These are phyloP conservation scores for Bufo gargarizans DNA, from an alignment of 2,113 vertebrate species.

Conservation along the genomic window DNA sequence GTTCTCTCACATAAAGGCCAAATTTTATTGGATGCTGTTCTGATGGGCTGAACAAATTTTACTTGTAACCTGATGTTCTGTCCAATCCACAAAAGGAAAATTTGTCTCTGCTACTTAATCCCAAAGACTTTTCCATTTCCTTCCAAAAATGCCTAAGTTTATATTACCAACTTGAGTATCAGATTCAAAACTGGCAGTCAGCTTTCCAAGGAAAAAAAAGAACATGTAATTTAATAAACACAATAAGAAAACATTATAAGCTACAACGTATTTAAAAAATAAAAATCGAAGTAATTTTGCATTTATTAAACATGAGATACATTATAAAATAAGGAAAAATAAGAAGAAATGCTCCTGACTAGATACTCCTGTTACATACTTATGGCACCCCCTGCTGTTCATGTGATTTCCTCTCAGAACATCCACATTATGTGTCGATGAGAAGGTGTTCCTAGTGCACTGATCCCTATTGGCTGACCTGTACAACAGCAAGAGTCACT, in stretches of 20 bases:
- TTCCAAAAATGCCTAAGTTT: constrained; percentile 21
- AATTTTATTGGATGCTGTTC: constrained; percentile 31
- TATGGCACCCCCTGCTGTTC: no score
- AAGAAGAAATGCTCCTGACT: no score
- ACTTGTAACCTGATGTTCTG: constrained; percentile 27
- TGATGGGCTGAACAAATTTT: constrained; percentile 15
- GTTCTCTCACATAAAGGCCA: constrained; percentile 3
- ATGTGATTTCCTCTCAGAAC: no score
- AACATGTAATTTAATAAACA: constrained; percentile 1
- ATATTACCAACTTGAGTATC: constrained; percentile 42
- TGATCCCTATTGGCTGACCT: no score
- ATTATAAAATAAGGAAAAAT: no score
- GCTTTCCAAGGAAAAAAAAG: neutral
- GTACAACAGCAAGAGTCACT: no score
- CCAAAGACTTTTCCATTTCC: constrained; percentile 50
- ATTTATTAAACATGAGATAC: no score
- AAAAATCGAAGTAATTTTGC: no score
- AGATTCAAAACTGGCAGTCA: constrained; percentile 25
- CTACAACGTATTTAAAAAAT: no score
- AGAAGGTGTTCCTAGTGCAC: no score
- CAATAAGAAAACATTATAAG: neutral
- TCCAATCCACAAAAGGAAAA: constrained; percentile 47
- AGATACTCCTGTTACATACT: no score
- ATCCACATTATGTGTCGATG: no score
- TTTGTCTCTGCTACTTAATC: constrained; percentile 50